phyloP scores from a whole-genome alignment of 2,113 vertebrate species.

The Grammomys dolichurus region DNA sequence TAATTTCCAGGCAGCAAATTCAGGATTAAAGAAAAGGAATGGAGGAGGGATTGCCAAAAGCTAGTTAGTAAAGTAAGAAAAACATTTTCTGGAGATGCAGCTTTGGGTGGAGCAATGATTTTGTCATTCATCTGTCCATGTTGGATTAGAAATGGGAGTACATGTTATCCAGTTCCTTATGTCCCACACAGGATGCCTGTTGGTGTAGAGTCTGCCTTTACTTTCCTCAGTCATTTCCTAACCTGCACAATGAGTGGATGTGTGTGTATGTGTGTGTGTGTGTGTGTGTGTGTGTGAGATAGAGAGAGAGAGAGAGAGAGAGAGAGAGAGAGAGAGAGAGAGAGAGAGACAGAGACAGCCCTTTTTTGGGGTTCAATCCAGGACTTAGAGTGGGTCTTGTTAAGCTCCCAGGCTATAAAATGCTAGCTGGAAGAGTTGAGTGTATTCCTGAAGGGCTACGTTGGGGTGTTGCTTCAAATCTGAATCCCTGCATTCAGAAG shows the following conservation, averaged over 20 bases:
- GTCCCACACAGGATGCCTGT: too few species aligned
- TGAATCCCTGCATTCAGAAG: neutral
- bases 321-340: too few species aligned
- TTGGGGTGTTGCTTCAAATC: neutral
- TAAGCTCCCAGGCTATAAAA: neutral
- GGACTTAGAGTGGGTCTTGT: neutral
- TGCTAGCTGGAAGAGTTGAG: neutral
- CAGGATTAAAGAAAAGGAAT: slow-evolving; percentile 30
- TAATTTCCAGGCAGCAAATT: slow-evolving; percentile 15
- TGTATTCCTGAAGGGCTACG: neutral
- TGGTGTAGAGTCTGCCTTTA: neutral
- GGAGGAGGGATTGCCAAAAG: neutral
- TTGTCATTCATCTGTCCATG: neutral
- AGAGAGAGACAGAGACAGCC: too few species aligned
- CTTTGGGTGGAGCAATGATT: neutral
- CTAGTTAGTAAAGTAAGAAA: neutral
- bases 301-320: too few species aligned
- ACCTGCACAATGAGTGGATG: neutral
- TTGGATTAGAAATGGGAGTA: neutral
- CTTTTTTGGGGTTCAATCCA: neutral
- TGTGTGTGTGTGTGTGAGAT: too few species aligned
- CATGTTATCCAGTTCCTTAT: fast-evolving
- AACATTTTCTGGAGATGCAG: neutral
- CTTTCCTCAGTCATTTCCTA: neutral
- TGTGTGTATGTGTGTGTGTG: neutral